Conservation (phyloP, 2,113 vertebrate species). For the Thunnus thynnus region DNA sequence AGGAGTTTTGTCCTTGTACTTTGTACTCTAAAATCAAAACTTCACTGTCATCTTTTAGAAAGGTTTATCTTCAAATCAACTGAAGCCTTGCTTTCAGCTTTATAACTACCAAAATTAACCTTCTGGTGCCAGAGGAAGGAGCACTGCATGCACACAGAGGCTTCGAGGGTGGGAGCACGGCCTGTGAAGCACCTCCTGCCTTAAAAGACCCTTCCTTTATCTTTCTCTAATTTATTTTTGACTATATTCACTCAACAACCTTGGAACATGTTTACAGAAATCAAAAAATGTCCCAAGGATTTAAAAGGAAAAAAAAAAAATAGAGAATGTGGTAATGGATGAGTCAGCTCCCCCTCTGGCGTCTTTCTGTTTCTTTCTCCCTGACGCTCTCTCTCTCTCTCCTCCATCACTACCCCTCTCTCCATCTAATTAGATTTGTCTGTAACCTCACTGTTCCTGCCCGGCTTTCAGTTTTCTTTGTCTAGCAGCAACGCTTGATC, state of each 20-base stretch:
- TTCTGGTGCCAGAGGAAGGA: constrained; percentile 49
- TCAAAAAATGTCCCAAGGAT: constrained; percentile 47
- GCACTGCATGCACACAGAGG: constrained; percentile 12
- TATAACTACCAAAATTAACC: constrained; percentile 54
- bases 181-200: constrained; percentile 64
- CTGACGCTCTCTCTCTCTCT: constrained; percentile 25
- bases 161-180: constrained; percentile 8
- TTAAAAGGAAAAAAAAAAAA: constrained; percentile 39
- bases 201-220: not conserved
- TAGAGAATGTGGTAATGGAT: constrained; percentile 45
- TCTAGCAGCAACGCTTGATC: constrained; percentile 68
- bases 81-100: constrained; percentile 54
- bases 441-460: constrained; percentile 72
- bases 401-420: constrained; percentile 51
- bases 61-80: constrained; percentile 50
- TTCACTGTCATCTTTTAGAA: constrained; percentile 23
- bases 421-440: constrained; percentile 75
- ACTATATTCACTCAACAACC: constrained; percentile 35
- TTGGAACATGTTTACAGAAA: constrained; percentile 42
- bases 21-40: constrained; percentile 54
- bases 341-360: constrained; percentile 49
- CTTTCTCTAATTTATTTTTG: constrained; percentile 25
- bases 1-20: constrained; percentile 60
- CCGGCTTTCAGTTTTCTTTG: constrained; percentile 65
- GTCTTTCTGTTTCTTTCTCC: constrained; percentile 26